Conservation (phyloP, 2,113 vertebrate genomes). For the Paraplagusia blochii region DNA sequence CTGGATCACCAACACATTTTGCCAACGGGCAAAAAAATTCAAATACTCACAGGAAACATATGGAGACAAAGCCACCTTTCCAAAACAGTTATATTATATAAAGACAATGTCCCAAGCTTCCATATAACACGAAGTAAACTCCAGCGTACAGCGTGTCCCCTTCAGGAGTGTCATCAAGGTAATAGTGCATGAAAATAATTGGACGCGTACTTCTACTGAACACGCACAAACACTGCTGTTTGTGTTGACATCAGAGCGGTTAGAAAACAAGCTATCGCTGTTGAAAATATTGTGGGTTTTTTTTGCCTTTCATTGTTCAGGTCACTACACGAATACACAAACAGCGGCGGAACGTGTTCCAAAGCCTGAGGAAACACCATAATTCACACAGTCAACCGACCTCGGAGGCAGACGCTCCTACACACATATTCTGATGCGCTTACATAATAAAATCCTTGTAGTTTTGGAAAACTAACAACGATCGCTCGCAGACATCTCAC, state of each 20-base stretch:
- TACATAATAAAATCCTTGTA: conserved; percentile 45
- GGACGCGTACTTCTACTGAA: conserved; percentile 7
- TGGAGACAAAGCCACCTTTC: too few relatives aligned
- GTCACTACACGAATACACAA: conserved; percentile 57
- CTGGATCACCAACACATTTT: too few relatives aligned
- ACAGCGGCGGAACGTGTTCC: conserved; percentile 44
- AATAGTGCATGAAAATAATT: conserved; percentile 65
- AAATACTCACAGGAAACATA: too few relatives aligned
- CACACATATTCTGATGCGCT: conserved; percentile 46
- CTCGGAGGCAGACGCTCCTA: conserved; percentile 52
- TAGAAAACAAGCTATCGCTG: conserved; percentile 58
- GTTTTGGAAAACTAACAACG: conserved; percentile 38
- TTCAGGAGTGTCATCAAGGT: conserved; percentile 54
- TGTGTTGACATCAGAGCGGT: conserved; percentile 54
- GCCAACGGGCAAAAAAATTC: too few relatives aligned
- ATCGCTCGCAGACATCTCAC: conserved; percentile 5
- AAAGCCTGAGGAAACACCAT: conserved; percentile 48
- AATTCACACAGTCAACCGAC: conserved; percentile 61
- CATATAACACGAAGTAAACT: conserved; percentile 37
- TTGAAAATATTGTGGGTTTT: conserved; percentile 39
- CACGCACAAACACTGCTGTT: conserved; percentile 37
- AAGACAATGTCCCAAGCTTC: conserved; percentile 31
- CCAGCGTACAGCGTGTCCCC: conserved; percentile 28
- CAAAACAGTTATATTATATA: conserved; percentile 20
- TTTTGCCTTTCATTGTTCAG: conserved; percentile 48